These are phyloP conservation scores for Cygnus atratus DNA, from an alignment of 2,113 vertebrate genomes.

Conservation along the genomic window DNA sequence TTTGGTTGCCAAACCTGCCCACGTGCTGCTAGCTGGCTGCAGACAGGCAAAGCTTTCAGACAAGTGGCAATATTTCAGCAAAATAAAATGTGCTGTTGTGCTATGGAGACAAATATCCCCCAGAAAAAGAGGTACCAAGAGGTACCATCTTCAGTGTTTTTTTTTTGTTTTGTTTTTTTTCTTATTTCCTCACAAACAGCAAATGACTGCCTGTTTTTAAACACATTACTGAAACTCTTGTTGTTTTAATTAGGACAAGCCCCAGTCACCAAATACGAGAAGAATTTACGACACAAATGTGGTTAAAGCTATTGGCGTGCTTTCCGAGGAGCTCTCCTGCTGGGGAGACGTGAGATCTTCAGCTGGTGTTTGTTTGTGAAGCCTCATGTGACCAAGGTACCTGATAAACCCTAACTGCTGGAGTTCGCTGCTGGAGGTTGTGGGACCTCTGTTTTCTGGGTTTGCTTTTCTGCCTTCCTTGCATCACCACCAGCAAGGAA, in stretches of 20 bases:
- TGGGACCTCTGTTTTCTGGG: background rate
- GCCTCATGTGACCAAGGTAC: background rate
- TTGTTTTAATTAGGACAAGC: background rate
- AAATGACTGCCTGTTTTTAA: background rate
- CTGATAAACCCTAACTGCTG: background rate
- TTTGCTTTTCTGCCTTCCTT: background rate
- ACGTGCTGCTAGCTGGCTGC: background rate
- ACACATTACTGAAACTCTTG: background rate
- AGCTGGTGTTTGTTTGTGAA: background rate
- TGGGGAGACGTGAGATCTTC: background rate
- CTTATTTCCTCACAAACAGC: background rate
- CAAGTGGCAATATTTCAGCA: background rate
- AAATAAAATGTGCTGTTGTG: background rate
- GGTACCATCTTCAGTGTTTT: background rate
- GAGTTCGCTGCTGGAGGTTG: background rate
- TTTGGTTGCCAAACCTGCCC: background rate
- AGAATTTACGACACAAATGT: conserved; percentile 30
- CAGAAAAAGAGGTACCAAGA: background rate
- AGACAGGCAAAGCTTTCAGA: background rate
- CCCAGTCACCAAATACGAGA: background rate
- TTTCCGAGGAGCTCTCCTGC: background rate
- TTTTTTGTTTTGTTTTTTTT: background rate
- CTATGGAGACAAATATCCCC: background rate
- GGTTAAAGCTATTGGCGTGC: conserved; percentile 20
- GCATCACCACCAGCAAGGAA: background rate